phyloP scores from a whole-genome alignment of 1,140 invertebrate genomes.

The Pseudomyrmex dendroicus region DNA sequence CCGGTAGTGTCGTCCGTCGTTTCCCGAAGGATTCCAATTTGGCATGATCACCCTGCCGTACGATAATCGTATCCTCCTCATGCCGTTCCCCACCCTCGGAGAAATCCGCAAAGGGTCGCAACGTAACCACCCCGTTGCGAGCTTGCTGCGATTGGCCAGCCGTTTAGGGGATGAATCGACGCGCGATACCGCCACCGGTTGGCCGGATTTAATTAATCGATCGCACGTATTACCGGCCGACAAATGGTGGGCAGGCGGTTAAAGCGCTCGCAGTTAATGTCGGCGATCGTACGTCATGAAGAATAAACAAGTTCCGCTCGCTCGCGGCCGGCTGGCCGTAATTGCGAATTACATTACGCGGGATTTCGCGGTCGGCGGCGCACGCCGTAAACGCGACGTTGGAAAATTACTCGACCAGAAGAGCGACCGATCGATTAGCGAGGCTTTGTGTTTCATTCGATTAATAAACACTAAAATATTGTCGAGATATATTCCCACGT shows the following conservation, averaged over 20 bases:
- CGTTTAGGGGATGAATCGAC: constrained; percentile 74
- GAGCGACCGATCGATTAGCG: background rate
- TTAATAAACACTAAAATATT: background rate
- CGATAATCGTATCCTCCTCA: constrained; percentile 55
- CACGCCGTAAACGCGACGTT: constrained; percentile 19
- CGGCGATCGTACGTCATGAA: constrained; percentile 69
- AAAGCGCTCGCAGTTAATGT: constrained; percentile 68
- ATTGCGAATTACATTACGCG: constrained; percentile 51
- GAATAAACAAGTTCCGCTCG: constrained; percentile 72
- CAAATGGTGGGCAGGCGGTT: constrained; percentile 71
- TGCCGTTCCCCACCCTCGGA: constrained; percentile 9
- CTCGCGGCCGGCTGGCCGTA: constrained; percentile 38
- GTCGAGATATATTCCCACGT: background rate
- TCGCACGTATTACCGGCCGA: constrained; percentile 72
- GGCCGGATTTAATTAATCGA: constrained; percentile 76
- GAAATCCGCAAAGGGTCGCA: constrained; percentile 47
- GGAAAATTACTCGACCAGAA: constrained; percentile 11
- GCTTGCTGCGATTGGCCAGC: constrained; percentile 68
- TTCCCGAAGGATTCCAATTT: constrained; percentile 53
- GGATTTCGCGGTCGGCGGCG: constrained; percentile 1
- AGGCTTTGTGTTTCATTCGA: background rate
- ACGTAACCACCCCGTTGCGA: constrained; percentile 47
- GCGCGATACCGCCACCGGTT: constrained; percentile 71
- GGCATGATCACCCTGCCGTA: constrained; percentile 52
- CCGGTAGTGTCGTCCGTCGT: constrained; percentile 23